phyloP scores from a whole-genome alignment of 1,140 invertebrate genomes.

The Drosophila punjabiensis region DNA sequence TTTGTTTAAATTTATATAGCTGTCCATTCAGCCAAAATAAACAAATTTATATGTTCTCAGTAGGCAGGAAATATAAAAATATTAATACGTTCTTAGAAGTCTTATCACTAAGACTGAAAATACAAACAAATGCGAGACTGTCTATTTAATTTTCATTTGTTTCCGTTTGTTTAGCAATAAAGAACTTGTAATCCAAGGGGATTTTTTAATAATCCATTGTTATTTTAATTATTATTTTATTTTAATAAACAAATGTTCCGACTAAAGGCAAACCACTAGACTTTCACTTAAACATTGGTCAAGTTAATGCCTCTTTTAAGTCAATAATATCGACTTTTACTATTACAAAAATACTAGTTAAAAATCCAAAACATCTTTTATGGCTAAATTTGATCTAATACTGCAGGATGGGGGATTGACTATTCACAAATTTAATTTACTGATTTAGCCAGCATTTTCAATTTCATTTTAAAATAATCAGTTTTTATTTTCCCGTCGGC shows the following conservation, averaged over 20 bases:
- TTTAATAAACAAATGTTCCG: no score
- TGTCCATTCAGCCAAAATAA: neutral
- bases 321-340: no score
- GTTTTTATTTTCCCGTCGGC: neutral
- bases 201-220: neutral
- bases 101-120: neutral
- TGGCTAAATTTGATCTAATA: neutral
- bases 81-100: neutral
- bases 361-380: no score
- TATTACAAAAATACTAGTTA: no score
- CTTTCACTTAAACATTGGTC: neutral
- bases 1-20: neutral
- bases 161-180: neutral
- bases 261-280: neutral
- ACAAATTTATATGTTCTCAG: neutral
- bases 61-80: neutral
- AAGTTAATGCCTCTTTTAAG: neutral
- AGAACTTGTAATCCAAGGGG: neutral
- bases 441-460: neutral
- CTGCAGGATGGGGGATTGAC: neutral
- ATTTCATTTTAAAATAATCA: neutral
- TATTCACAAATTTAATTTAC: neutral
- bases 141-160: neutral
- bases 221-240: no score
- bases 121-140: neutral